Evolutionary conservation across 2,888 invertebrate species (phyloP).

Genomic region (Latrodectus elegans): DNA sequence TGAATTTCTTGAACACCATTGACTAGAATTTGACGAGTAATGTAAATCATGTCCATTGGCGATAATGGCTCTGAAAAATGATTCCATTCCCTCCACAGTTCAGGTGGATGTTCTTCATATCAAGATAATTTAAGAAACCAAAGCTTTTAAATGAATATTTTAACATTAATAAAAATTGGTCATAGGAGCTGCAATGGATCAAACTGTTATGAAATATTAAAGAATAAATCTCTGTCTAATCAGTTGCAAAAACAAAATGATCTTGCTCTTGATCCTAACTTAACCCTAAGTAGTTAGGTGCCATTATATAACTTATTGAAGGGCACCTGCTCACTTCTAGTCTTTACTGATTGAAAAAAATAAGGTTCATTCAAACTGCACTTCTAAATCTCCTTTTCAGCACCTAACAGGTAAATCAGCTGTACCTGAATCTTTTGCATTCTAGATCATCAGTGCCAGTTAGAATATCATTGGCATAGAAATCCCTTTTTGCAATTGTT

Average conservation of each 20-base stretch:
- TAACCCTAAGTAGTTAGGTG: slow-evolving; percentile 5
- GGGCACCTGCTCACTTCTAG: neutral
- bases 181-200: slow-evolving; percentile 10
- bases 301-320: neutral
- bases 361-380: neutral
- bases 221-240: neutral
- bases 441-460: neutral
- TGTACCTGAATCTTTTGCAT: neutral
- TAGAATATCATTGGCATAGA: neutral
- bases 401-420: neutral
- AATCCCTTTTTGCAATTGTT: neutral
- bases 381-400: slow-evolving; percentile 12
- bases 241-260: neutral
- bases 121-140: neutral
- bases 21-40: slow-evolving; percentile 1
- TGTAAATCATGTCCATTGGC: neutral
- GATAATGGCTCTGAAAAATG: neutral
- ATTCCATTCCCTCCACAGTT: too few relatives aligned
- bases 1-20: neutral
- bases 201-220: slow-evolving; percentile 6
- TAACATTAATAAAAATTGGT: slow-evolving; percentile 7
- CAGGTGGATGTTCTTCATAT: too few relatives aligned
- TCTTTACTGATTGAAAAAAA: neutral
- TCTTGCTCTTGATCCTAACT: slow-evolving; percentile 3
- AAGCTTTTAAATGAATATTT: slow-evolving; percentile 18